Conservation (phyloP, 2,888 invertebrate species). For the Orthonevra nobilis region DNA sequence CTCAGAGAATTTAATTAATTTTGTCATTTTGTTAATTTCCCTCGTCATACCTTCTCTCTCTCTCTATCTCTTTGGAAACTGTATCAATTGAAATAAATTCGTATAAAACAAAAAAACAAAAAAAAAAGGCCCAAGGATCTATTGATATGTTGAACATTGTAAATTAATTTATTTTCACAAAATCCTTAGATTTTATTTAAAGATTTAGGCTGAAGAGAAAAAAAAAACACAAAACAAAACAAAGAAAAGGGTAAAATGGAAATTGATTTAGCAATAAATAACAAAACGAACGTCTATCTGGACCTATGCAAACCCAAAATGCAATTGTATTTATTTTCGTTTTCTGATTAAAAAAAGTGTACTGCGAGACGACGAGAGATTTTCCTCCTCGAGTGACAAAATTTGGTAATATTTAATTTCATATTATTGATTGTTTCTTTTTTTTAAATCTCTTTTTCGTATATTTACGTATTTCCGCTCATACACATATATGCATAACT, state of each 20-base stretch:
- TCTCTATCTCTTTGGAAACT: conserved; percentile 20
- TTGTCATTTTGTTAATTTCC: not conserved
- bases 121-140: conserved; percentile 28
- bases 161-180: conserved; percentile 62
- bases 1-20: conserved; percentile 27
- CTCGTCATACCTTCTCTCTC: conserved; percentile 21
- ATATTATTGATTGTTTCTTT: conserved; percentile 8
- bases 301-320: conserved; percentile 29
- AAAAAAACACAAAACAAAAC: conserved; percentile 25
- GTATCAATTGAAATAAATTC: conserved; percentile 31
- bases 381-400: conserved; percentile 14
- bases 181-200: conserved; percentile 55
- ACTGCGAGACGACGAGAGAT: conserved; percentile 7
- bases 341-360: conserved; percentile 31
- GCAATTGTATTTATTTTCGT: conserved; percentile 41
- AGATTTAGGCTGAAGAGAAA: conserved; percentile 50
- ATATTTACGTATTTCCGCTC: conserved; percentile 35
- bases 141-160: conserved; percentile 61
- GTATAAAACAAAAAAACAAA: conserved; percentile 8
- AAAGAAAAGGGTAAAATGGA: too few species aligned
- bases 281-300: conserved; percentile 51
- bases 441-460: conserved; percentile 14
- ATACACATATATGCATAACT: conserved; percentile 45
- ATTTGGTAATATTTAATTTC: conserved; percentile 25
- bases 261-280: conserved; percentile 43